phyloP scores from a whole-genome alignment of 2,888 invertebrate genomes.

The Augochlorella aurata region DNA sequence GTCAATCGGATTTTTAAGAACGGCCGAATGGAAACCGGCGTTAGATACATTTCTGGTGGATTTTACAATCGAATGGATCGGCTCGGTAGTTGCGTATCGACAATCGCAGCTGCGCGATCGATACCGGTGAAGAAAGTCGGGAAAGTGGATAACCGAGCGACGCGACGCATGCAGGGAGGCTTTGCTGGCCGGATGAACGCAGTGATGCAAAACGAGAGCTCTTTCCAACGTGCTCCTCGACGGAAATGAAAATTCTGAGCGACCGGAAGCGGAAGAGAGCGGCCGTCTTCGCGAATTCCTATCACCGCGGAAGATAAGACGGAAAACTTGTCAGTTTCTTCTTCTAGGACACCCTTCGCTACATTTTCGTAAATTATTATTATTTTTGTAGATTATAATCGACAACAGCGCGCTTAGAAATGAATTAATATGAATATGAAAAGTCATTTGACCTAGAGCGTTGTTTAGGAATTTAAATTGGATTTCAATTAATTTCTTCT shows the following conservation, averaged over 20 bases:
- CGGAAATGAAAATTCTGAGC: not conserved
- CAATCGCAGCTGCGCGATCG: conserved; percentile 15
- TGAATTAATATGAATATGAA: no score
- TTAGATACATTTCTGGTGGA: not conserved
- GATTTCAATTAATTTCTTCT: no score
- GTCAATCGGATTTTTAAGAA: not conserved
- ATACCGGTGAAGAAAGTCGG: conserved; percentile 58
- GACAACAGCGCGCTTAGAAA: no score
- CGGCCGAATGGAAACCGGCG: not conserved
- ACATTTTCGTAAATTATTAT: no score
- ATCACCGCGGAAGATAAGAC: not conserved
- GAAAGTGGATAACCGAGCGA: conserved; percentile 60
- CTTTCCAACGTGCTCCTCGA: not conserved
- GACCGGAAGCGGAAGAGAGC: not conserved
- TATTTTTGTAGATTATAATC: no score
- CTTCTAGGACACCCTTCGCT: no score
- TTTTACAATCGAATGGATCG: not conserved
- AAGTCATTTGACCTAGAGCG: no score
- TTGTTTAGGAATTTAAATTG: no score
- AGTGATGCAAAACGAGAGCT: conserved; percentile 5
- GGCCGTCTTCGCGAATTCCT: not conserved
- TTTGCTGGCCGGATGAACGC: conserved; percentile 50
- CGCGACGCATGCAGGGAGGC: conserved; percentile 38
- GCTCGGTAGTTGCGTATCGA: not conserved
- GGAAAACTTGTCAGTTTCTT: no score